Evolutionary conservation across 2,888 invertebrate species (phyloP).

Genomic region (Conomelus anceps): DNA sequence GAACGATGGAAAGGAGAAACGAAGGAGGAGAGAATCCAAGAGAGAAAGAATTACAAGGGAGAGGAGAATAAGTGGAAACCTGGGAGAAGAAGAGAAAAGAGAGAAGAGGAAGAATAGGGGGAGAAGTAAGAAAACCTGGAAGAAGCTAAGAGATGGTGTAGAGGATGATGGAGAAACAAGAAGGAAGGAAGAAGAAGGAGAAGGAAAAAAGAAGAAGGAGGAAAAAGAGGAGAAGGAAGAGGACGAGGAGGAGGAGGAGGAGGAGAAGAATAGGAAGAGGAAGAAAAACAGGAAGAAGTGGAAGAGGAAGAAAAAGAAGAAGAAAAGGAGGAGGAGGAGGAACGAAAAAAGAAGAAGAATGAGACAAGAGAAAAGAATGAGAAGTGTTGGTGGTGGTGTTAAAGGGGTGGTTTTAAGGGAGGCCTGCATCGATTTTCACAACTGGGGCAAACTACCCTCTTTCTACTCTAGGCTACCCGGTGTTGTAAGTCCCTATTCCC

Average conservation of each 20-base stretch:
- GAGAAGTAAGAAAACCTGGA: background rate
- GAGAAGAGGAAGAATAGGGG: background rate
- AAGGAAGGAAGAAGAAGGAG: background rate
- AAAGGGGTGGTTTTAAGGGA: background rate
- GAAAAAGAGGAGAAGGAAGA: background rate
- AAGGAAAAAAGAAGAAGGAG: background rate
- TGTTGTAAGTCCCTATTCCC: background rate
- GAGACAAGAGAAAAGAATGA: background rate
- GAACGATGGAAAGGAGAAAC: background rate
- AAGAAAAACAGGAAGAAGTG: background rate
- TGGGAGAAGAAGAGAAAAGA: background rate
- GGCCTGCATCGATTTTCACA: background rate
- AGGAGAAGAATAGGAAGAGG: background rate
- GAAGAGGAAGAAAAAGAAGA: background rate
- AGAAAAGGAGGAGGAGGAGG: background rate
- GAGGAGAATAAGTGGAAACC: background rate
- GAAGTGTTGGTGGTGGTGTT: background rate
- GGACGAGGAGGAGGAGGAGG: background rate
- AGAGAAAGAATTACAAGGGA: background rate
- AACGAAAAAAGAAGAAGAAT: background rate
- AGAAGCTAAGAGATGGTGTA: background rate
- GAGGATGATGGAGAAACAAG: background rate
- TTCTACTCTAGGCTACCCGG: background rate
- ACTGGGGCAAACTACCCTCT: background rate
- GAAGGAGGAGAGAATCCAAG: background rate